Conservation (phyloP, 2,888 invertebrate species). For the Amiota minor region DNA sequence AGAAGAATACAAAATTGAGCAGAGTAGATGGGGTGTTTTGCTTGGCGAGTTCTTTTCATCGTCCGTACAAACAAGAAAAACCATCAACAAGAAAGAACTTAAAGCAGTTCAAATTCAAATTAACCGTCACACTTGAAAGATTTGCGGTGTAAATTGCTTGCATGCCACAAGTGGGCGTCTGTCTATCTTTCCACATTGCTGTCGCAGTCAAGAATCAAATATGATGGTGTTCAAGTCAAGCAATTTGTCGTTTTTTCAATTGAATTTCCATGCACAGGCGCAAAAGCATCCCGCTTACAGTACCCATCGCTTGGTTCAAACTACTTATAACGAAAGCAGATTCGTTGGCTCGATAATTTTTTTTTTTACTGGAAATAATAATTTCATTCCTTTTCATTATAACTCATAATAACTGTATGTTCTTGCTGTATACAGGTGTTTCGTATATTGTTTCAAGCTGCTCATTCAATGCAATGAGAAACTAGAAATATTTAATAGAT, state of each 20-base stretch:
- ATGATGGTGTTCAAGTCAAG: background rate
- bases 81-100: conserved; percentile 5
- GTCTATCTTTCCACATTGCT: background rate
- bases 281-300: conserved; percentile 46
- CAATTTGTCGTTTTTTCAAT: conserved; percentile 26
- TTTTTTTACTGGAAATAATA: conserved; percentile 61
- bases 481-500: too few species aligned
- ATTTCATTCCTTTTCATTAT: too few species aligned
- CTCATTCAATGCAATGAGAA: too few species aligned
- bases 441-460: too few species aligned
- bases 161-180: background rate
- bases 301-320: background rate
- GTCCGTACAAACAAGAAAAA: background rate
- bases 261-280: conserved; percentile 53
- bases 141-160: conserved; percentile 34
- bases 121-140: conserved; percentile 58
- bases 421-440: too few species aligned
- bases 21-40: background rate
- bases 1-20: conserved; percentile 37
- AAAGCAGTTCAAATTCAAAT: conserved; percentile 49
- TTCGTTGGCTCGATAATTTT: background rate
- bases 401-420: too few species aligned
- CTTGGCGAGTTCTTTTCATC: conserved; percentile 1
- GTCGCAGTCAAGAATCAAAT: background rate
- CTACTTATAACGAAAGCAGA: too few species aligned